Conservation (phyloP, 1,140 invertebrate species). For the Drosophila insularis region DNA sequence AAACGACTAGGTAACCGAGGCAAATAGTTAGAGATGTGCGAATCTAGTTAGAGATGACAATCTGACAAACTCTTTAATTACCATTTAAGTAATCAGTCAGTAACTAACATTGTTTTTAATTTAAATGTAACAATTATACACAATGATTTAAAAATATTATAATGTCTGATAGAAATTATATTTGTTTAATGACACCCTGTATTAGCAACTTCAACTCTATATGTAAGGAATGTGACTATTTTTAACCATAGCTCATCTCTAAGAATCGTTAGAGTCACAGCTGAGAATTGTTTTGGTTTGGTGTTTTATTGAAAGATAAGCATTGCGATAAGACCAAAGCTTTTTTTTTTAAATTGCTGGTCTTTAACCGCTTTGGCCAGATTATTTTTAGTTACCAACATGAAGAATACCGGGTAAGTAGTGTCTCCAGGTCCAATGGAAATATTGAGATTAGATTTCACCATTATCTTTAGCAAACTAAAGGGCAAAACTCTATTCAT, state of each 20-base stretch:
- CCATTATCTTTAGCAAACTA: conserved; percentile 86
- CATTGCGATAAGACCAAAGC: neutral
- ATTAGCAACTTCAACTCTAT: too few species aligned
- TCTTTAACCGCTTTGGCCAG: neutral
- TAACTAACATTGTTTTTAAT: too few species aligned
- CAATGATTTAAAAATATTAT: too few species aligned
- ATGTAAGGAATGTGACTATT: too few species aligned
- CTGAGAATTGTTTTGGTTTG: conserved; percentile 3
- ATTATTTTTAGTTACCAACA: conserved; percentile 5
- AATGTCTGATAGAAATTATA: too few species aligned
- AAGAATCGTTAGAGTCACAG: neutral
- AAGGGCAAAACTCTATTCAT: conserved; percentile 96
- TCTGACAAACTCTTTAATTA: too few species aligned
- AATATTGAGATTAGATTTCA: neutral
- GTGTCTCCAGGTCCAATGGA: too few species aligned
- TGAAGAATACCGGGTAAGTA: conserved; percentile 58
- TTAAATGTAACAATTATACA: too few species aligned
- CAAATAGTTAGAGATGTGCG: neutral
- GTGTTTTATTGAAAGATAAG: neutral
- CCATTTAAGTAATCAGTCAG: too few species aligned
- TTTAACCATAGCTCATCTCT: neutral
- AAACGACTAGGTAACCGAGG: neutral
- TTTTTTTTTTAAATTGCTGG: neutral
- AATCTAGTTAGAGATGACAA: neutral
- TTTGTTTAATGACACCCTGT: too few species aligned